Conservation (phyloP, 37 sponge, comb jelly and placozoan species). For the Mnemiopsis leidyi region DNA sequence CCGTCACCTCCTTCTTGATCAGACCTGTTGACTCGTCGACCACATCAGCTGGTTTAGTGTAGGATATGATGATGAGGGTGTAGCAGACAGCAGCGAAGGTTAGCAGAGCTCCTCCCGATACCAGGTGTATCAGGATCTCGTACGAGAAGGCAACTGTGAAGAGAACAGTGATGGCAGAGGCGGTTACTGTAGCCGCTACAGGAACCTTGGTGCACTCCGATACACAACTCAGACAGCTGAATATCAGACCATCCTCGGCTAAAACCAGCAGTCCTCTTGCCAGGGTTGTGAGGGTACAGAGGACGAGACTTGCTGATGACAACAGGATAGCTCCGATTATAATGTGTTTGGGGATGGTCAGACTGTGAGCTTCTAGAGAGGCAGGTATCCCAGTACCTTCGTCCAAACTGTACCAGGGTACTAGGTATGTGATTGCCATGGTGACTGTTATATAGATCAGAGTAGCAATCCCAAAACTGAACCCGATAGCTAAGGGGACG, state of each 20-base stretch:
- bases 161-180: not conserved
- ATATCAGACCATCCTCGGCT: not conserved
- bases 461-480: not conserved
- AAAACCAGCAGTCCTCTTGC: not conserved
- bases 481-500: not conserved
- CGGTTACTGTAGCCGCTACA: not conserved
- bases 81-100: not conserved
- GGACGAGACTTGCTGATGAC: not conserved
- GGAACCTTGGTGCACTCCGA: slow-evolving; percentile 11
- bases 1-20: not conserved
- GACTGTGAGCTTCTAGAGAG: not conserved
- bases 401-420: not conserved
- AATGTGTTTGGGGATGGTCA: not conserved
- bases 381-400: not conserved
- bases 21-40: not conserved
- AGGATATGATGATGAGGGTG: not conserved
- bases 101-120: not conserved
- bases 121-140: slow-evolving; percentile 8
- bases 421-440: not conserved
- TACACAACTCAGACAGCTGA: not conserved
- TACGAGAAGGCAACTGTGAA: slow-evolving; percentile 25
- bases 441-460: not conserved
- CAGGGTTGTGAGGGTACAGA: not conserved
- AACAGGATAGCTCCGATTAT: slow-evolving; percentile 1
- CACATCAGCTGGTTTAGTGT: not conserved